phyloP scores from a whole-genome alignment of 35 echinoderm and acorn worm species.

The Patiria miniata region DNA sequence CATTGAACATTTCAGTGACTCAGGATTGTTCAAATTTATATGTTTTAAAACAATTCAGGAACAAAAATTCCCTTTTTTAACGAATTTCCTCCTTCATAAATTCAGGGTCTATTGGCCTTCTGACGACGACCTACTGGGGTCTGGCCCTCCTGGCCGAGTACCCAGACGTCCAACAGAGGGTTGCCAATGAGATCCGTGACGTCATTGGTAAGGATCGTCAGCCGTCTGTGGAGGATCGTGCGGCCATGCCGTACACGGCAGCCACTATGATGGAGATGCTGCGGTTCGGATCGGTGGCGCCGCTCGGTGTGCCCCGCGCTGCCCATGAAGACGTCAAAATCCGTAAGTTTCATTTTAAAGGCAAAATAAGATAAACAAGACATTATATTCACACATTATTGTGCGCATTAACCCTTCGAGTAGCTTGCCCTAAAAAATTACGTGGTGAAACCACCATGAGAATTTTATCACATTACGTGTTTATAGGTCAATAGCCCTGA shows the following conservation, averaged over 20 bases:
- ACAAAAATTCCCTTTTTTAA: too few species aligned
- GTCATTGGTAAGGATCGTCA: conserved; percentile 55
- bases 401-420: too few species aligned
- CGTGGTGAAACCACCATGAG: too few species aligned
- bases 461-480: too few species aligned
- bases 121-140: conserved; percentile 1
- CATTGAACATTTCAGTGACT: too few species aligned
- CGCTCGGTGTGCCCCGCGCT: neutral
- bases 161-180: conserved; percentile 52
- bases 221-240: conserved; percentile 48
- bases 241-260: conserved; percentile 56
- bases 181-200: conserved; percentile 67
- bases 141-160: conserved; percentile 1
- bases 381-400: too few species aligned
- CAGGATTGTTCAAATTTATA: too few species aligned
- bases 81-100: too few species aligned
- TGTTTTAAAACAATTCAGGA: too few species aligned
- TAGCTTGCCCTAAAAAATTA: too few species aligned
- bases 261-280: conserved; percentile 47
- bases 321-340: neutral
- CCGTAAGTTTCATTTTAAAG: neutral
- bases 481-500: too few species aligned
- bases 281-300: neutral
- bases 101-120: neutral
- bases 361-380: too few species aligned